Conservation (phyloP, 1,140 invertebrate genomes). For the Drosophila ficusphila region DNA sequence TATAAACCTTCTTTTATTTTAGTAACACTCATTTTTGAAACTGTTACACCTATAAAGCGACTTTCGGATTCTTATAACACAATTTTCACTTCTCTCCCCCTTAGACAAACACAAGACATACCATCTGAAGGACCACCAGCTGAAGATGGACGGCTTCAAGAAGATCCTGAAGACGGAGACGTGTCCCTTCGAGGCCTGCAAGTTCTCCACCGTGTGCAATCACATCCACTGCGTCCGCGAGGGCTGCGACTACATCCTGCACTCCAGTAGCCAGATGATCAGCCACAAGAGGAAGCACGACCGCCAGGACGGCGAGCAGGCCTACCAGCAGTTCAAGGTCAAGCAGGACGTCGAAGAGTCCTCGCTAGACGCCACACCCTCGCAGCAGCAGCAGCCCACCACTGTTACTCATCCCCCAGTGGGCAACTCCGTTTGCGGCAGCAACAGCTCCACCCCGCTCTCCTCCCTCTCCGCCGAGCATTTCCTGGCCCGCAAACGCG, state of each 20-base stretch:
- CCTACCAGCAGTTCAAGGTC: conserved; percentile 91
- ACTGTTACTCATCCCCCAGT: background rate
- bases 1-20: too few relatives aligned
- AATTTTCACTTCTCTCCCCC: too few relatives aligned
- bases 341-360: conserved; percentile 56
- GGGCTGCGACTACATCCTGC: conserved; percentile 97
- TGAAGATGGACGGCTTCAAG: conserved; percentile 98
- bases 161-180: conserved; percentile 99
- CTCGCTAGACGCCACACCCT: conserved; percentile 40
- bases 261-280: conserved; percentile 98
- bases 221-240: conserved; percentile 99
- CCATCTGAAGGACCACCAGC: conserved; percentile 98
- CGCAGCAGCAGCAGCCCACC: conserved; percentile 6
- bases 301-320: conserved; percentile 93
- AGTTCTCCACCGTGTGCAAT: conserved; percentile 96
- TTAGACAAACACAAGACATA: conserved; percentile 99
- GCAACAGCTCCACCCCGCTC: conserved; percentile 65
- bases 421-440: background rate
- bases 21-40: too few relatives aligned
- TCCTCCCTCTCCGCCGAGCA: conserved; percentile 77
- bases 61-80: too few relatives aligned
- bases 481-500: conserved; percentile 77
- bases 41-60: too few relatives aligned
- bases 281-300: conserved; percentile 99
- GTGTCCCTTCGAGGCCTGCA: conserved; percentile 95